Conservation (phyloP, 2,797 vertebrate genomes). For the Hafferia zeledoni region DNA sequence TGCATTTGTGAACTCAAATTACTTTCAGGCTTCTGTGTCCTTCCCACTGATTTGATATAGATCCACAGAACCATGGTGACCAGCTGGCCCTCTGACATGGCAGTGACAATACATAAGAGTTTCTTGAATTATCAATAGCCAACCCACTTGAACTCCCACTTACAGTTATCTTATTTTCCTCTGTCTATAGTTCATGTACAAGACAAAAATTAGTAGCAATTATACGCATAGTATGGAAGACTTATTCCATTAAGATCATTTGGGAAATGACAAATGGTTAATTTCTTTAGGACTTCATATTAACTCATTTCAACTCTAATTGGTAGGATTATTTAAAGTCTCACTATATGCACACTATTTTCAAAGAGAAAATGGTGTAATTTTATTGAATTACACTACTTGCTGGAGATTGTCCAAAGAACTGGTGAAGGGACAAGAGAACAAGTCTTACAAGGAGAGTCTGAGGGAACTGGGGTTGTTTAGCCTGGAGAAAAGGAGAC, state of each 20-base stretch:
- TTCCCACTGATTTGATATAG: not conserved
- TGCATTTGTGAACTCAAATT: not conserved
- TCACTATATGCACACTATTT: not conserved
- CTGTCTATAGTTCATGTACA: not conserved
- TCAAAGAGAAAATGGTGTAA: not conserved
- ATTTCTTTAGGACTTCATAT: constrained; percentile 15
- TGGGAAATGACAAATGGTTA: constrained; percentile 34
- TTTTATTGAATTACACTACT: not conserved
- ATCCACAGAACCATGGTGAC: not conserved
- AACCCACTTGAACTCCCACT: not conserved
- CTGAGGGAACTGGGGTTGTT: not conserved
- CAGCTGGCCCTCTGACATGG: not conserved
- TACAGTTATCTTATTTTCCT: not conserved
- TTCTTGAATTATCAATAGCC: not conserved
- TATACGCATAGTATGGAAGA: not conserved
- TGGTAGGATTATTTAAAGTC: not conserved
- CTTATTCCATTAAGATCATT: not conserved
- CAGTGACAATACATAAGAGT: not conserved
- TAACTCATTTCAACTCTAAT: constrained; percentile 35
- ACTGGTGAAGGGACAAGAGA: not conserved
- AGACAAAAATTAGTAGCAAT: constrained; percentile 28
- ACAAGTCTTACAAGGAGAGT: not conserved
- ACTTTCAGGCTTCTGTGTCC: not conserved
- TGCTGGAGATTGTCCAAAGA: not conserved
- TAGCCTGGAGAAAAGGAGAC: not conserved